A percentile compares a stretch with the other conserved stretches of the same genome.
phyloP scores from a whole-genome alignment of 2,113 vertebrate genomes.

The Plotosus lineatus region DNA sequence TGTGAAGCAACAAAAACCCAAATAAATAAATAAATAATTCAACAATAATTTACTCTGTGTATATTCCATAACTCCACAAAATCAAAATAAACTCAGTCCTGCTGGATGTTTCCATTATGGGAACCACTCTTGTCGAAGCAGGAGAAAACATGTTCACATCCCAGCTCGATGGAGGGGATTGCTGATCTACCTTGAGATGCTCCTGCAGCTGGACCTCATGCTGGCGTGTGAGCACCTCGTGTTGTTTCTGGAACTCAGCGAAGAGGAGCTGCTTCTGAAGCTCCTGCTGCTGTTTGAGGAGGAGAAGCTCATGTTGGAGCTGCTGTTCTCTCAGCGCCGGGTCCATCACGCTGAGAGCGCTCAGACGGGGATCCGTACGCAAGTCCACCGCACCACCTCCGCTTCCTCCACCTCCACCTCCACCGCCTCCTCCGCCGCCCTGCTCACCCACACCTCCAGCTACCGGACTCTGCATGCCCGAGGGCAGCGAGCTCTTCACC shows the following conservation, averaged over 20 bases:
- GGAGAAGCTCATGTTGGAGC: slow-evolving; percentile 87
- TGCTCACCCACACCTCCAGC: slow-evolving; percentile 66
- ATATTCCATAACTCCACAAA: too few species aligned
- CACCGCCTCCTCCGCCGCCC: slow-evolving; percentile 56
- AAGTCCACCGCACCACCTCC: slow-evolving; percentile 80
- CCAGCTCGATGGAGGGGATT: background rate
- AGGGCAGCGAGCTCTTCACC: slow-evolving; percentile 83
- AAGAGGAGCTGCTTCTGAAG: slow-evolving; percentile 94
- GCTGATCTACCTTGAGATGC: slow-evolving; percentile 84
- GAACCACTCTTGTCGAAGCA: too few species aligned
- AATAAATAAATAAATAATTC: too few species aligned
- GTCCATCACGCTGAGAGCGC: slow-evolving; percentile 65
- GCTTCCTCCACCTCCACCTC: slow-evolving; percentile 52
- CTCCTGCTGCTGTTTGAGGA: slow-evolving; percentile 92
- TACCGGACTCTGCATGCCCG: slow-evolving; percentile 80
- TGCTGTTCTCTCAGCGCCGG: slow-evolving; percentile 83
- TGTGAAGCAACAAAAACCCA: too few species aligned
- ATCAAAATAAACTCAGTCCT: too few species aligned
- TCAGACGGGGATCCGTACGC: slow-evolving; percentile 66
- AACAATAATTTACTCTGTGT: too few species aligned
- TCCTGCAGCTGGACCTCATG: slow-evolving; percentile 95
- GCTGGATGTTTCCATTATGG: too few species aligned
- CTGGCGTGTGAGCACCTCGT: slow-evolving; percentile 89
- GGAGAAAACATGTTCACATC: too few species aligned
- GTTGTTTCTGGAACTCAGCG: slow-evolving; percentile 94